Evolutionary conservation across 2,113 vertebrate genomes (phyloP).

Genomic region (Carassius carassius): DNA sequence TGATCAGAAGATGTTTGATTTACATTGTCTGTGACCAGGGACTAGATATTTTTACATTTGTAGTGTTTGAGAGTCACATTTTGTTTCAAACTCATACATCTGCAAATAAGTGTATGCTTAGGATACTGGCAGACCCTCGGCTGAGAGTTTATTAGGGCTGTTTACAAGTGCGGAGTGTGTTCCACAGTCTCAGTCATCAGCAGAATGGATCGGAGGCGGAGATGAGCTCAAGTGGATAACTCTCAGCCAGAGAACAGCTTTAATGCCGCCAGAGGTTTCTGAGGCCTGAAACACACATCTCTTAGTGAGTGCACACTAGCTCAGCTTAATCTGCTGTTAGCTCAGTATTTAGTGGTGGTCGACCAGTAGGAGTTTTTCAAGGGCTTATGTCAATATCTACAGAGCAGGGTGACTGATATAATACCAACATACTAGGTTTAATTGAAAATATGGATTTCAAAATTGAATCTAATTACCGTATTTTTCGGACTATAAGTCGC

Average conservation of each 20-base stretch:
- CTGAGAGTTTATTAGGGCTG: slow-evolving; percentile 47
- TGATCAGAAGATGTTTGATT: slow-evolving; percentile 22
- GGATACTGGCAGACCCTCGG: background rate
- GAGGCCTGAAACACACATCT: slow-evolving; percentile 44
- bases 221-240: slow-evolving; percentile 57
- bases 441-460: background rate
- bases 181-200: slow-evolving; percentile 30
- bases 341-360: slow-evolving; percentile 18
- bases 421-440: background rate
- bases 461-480: no score
- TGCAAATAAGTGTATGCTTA: slow-evolving; percentile 39
- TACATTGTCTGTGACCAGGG: slow-evolving; percentile 33
- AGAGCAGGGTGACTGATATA: slow-evolving; percentile 4
- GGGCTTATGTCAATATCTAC: background rate
- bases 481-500: no score
- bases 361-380: slow-evolving; percentile 1
- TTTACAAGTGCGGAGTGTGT: slow-evolving; percentile 38
- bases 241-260: slow-evolving; percentile 61
- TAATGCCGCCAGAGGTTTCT: slow-evolving; percentile 52
- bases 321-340: slow-evolving; percentile 33
- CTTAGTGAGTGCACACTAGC: slow-evolving; percentile 42
- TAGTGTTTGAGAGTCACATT: slow-evolving; percentile 31
- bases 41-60: slow-evolving; percentile 22
- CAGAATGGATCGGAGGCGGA: slow-evolving; percentile 41
- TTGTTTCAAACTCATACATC: slow-evolving; percentile 28